Evolutionary conservation across 2,113 vertebrate genomes (phyloP).

Genomic region (Panurus biarmicus): DNA sequence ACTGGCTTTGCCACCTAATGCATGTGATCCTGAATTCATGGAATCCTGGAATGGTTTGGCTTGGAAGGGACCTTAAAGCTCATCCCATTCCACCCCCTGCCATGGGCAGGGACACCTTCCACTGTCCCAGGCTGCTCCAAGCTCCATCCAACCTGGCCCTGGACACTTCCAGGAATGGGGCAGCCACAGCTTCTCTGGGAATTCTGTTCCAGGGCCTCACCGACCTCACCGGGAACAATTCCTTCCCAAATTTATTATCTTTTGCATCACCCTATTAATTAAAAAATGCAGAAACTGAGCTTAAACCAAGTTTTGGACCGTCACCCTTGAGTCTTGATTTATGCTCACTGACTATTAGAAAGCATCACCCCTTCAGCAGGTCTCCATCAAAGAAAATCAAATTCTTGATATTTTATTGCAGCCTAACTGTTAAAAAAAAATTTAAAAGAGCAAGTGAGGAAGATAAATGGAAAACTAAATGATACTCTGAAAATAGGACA

Average conservation of each 20-base stretch:
- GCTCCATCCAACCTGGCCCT: rapidly evolving
- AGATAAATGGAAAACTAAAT: background rate
- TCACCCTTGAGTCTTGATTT: background rate
- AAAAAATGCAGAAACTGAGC: background rate
- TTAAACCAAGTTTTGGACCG: background rate
- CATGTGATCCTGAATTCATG: background rate
- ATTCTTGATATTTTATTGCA: background rate
- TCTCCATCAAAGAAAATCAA: background rate
- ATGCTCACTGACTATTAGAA: background rate
- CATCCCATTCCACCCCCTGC: background rate
- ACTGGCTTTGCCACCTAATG: background rate
- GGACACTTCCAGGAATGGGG: rapidly evolving
- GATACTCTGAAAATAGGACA: background rate
- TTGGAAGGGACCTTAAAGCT: background rate
- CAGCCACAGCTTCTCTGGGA: background rate
- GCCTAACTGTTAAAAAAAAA: background rate
- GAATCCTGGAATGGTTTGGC: background rate
- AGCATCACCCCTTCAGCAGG: background rate
- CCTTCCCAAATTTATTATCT: background rate
- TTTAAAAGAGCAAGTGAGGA: background rate
- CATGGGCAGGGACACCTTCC: background rate
- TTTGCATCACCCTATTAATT: background rate
- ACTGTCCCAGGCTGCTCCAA: background rate
- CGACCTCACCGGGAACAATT: background rate
- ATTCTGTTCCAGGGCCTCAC: background rate